Evolutionary conservation across 2,888 invertebrate genomes (phyloP).

Genomic region (Maniola hyperantus): DNA sequence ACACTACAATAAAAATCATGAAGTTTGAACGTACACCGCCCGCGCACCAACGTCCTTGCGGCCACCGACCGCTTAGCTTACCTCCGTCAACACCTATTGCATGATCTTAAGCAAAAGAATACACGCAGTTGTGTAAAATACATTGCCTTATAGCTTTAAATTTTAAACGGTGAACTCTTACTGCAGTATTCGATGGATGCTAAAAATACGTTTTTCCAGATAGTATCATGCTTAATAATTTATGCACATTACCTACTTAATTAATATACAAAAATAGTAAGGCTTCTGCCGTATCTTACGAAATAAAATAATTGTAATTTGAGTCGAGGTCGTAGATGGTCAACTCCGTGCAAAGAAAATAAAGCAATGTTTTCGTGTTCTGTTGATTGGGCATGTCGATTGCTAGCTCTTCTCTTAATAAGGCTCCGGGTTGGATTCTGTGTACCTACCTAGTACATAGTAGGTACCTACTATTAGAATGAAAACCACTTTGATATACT

Average conservation of each 20-base stretch:
- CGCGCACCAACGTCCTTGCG: slow-evolving; percentile 82
- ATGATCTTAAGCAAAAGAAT: slow-evolving; percentile 35
- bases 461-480: too few species aligned
- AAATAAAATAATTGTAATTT: not conserved
- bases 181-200: not conserved
- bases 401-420: too few species aligned
- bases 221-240: not conserved
- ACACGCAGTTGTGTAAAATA: slow-evolving; percentile 34
- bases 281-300: slow-evolving; percentile 13
- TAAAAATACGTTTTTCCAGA: not conserved
- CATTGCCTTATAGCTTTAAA: slow-evolving; percentile 23
- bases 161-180: not conserved
- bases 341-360: not conserved
- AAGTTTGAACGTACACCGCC: slow-evolving; percentile 60
- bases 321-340: not conserved
- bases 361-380: not conserved
- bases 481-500: too few species aligned
- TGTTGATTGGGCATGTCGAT: not conserved
- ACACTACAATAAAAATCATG: slow-evolving; percentile 40
- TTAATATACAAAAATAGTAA: slow-evolving; percentile 3
- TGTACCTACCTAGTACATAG: too few species aligned
- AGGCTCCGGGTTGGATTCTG: too few species aligned
- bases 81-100: slow-evolving; percentile 37
- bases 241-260: not conserved
- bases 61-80: slow-evolving; percentile 66